phyloP scores from a whole-genome alignment of 2,888 invertebrate species.

The Reticulitermes lucifugus region DNA sequence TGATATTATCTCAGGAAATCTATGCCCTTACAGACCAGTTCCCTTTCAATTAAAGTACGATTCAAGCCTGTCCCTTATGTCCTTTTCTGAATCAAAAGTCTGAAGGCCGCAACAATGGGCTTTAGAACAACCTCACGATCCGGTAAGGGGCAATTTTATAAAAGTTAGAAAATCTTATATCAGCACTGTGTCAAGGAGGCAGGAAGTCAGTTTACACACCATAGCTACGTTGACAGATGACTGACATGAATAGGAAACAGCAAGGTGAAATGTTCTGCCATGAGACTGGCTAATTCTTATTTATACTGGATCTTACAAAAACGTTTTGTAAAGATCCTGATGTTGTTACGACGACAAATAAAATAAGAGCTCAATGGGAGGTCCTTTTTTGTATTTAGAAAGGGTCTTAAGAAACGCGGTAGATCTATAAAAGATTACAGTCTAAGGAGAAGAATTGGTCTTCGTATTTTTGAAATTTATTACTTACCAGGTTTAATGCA shows the following conservation, averaged over 20 bases:
- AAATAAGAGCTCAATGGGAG: neutral
- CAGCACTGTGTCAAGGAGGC: neutral
- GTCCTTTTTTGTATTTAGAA: neutral
- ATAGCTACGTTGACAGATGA: neutral
- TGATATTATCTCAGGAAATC: no score
- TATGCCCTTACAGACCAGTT: no score
- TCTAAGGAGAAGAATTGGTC: no score
- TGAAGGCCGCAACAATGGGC: neutral
- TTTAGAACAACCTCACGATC: neutral
- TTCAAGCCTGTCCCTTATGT: neutral
- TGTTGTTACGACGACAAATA: neutral
- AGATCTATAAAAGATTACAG: no score
- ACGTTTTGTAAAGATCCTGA: neutral
- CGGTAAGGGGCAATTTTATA: neutral
- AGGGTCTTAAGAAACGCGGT: no score
- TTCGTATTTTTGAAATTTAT: no score
- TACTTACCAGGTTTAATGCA: no score
- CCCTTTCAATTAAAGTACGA: neutral
- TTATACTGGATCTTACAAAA: neutral
- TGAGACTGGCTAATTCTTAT: conserved; percentile 11
- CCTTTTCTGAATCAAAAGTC: neutral
- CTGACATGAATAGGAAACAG: neutral
- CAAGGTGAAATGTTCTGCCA: neutral
- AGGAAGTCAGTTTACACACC: neutral
- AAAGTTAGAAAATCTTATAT: neutral